Evolutionary conservation across 2,888 invertebrate genomes (phyloP), one percentile per base, ranked within the genome.

Genomic region (Drosophila prolongata): DNA sequence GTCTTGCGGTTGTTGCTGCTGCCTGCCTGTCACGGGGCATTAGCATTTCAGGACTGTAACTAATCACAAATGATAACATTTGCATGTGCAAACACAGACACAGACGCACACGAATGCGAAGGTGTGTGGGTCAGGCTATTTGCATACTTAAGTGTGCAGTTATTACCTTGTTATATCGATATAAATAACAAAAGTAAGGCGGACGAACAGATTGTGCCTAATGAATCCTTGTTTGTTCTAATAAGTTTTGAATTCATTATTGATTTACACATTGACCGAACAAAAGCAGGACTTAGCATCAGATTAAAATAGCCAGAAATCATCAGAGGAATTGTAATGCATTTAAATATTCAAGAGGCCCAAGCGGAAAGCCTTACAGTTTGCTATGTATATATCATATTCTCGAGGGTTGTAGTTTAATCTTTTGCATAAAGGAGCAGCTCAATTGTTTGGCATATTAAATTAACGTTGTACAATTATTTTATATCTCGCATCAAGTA

Each of bases 81-180:
- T 86, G 88, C 89, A 80, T 83, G 76, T 76, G 71, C 76, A 82
- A 64, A 71, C 72, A 72, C 73, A 81, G 78, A 71, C 72, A 72
- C 73, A 81, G 78, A 80, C 75, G 73, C 72, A 69, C 24, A 46
- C 19, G 37, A 11, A 10, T 6, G 14, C 37, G 14, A 1, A 34
- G 47, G 43, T 19, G 49, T 24, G 40, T 24, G 40, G 78, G 80
- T 74, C 72, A 58, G 76, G 72, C 89, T 89, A 90, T 89, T 89
- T 89, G 90, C 90, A 90, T 89, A 79, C 77, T 89, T 89, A 90
- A 90, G 89, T 90, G 79, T 88, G 77, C 84, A 86, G 89, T 83
- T 87, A 87, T 87, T 87, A 90, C 84, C 86, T 80, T 90, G 90
- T 80, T 90, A 88, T 89, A 78, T 77, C 80, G 88, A 79, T 87